Evolutionary conservation across 2,888 invertebrate genomes (phyloP).

Genomic region (Lapara coniferarum): DNA sequence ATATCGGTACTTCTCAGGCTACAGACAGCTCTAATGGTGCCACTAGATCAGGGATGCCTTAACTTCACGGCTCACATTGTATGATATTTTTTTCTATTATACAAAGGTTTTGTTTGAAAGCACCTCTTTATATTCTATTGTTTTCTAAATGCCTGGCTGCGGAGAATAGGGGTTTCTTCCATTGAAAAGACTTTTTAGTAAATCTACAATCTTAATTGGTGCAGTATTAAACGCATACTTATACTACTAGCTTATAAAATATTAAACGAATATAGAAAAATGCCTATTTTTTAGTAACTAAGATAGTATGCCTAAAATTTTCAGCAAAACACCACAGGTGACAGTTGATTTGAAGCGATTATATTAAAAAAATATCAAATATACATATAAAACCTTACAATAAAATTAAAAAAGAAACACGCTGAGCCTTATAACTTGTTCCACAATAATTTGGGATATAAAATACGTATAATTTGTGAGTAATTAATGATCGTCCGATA

Average conservation of each 20-base stretch:
- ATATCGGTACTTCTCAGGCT: too few relatives aligned
- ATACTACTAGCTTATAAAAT: too few relatives aligned
- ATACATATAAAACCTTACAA: background rate
- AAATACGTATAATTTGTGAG: slow-evolving; percentile 36
- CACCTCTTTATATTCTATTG: slow-evolving; percentile 1
- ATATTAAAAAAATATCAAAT: background rate
- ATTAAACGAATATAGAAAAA: background rate
- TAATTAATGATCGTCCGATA: slow-evolving; percentile 37
- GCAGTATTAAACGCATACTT: background rate
- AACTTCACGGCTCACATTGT: background rate
- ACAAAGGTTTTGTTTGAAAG: background rate
- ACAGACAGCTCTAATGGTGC: background rate
- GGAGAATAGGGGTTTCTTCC: background rate
- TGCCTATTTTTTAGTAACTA: too few relatives aligned
- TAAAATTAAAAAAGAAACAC: background rate
- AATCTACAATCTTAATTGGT: background rate
- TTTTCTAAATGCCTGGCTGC: background rate
- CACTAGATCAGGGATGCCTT: background rate
- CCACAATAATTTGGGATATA: slow-evolving; percentile 33
- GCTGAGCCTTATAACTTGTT: background rate
- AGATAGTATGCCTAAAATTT: too few relatives aligned
- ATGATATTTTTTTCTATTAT: background rate
- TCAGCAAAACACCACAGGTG: background rate
- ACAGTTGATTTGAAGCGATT: too few relatives aligned
- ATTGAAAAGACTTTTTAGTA: background rate